These are phyloP conservation scores for Hippasteria phrygiana DNA, from an alignment of 53 echinoderm and acorn worm species.

Conservation along the genomic window DNA sequence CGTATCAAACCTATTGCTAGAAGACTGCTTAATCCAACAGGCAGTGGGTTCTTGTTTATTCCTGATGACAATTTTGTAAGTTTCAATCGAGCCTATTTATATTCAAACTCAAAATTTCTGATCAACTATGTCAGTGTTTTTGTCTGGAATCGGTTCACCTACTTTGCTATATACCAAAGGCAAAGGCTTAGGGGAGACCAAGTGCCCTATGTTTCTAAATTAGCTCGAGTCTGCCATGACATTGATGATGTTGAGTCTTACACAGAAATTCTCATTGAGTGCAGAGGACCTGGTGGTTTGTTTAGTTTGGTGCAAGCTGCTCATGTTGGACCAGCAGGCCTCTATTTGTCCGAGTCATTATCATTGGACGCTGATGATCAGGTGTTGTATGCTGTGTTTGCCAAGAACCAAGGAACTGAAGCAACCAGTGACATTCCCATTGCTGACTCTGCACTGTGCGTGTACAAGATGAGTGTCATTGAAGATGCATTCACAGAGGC, in stretches of 20 bases:
- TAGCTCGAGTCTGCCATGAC: constrained; percentile 34
- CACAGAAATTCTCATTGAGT: constrained; percentile 45
- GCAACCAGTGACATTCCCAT: neutral
- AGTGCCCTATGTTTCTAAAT: neutral
- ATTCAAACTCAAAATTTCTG: neutral
- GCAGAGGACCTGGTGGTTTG: neutral
- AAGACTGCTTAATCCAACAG: neutral
- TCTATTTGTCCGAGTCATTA: constrained; percentile 34
- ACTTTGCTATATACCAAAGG: constrained; percentile 29
- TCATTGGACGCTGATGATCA: constrained; percentile 14
- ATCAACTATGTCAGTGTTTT: constrained; percentile 29
- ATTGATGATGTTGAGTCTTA: constrained; percentile 1
- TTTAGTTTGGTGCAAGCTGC: constrained; percentile 68
- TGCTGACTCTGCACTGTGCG: constrained; percentile 59
- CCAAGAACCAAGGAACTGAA: constrained; percentile 46
- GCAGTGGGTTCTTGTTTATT: neutral
- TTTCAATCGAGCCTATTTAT: neutral
- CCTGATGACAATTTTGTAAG: neutral
- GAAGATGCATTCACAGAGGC: constrained; percentile 46
- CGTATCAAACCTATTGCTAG: neutral
- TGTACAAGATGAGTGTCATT: constrained; percentile 65
- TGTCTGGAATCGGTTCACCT: constrained; percentile 39
- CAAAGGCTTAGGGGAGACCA: neutral
- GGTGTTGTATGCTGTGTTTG: constrained; percentile 76
- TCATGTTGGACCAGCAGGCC: constrained; percentile 61